Base-by-base conservation (phyloP, 2,113 vertebrate genomes). In the Mustela nigripes region DNA sequence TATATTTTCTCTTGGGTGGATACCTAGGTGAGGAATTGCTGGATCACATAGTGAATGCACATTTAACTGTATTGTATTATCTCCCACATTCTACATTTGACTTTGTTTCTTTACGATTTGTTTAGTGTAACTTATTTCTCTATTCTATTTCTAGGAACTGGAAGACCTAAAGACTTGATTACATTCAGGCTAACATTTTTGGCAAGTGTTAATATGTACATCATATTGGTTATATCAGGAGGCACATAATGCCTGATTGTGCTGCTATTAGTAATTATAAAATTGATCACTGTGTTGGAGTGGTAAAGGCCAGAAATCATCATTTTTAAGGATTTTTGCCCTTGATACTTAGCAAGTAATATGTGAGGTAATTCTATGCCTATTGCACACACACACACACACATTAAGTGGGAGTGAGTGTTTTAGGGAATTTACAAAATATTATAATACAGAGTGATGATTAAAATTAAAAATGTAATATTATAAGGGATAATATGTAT, bases 281-380 rank as follows among this genome's bases (percentile, higher is more conserved):
- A 81, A 87, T 16, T n/a, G 33, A 92, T 45, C 79, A 56, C 36
- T 67, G 11, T 76, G 5, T 45, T 76, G 22, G 19, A 11, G n/a
- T 76, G 7, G 45, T 74, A 33, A 90, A 90, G 65, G 56, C 56
- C 33, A 67, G 22, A 60, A 33, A 21, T 56, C 65, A 53, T 11
- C 15, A 81, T 39, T 74, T 73, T 74, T 83, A 88, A 79, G 24
- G 33, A 60, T 5, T 76, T 89, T 50, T 78, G 56, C 50, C 56
- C 26, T 96, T 78, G 42, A 15, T 10, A 93, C 42, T 88, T 28
- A 93, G 33, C 58, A 90, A 96, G 21, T 26, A 89, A 84, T 74
- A 18, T 18, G 14, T 36, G 42, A 11, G 2, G 9, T 0, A 85
- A 73, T 63, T 78, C 18, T 42, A 80, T 33, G 6, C 39, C 53